Evolutionary conservation across 2,113 vertebrate species (phyloP).

Genomic region (Hypomesus transpacificus): DNA sequence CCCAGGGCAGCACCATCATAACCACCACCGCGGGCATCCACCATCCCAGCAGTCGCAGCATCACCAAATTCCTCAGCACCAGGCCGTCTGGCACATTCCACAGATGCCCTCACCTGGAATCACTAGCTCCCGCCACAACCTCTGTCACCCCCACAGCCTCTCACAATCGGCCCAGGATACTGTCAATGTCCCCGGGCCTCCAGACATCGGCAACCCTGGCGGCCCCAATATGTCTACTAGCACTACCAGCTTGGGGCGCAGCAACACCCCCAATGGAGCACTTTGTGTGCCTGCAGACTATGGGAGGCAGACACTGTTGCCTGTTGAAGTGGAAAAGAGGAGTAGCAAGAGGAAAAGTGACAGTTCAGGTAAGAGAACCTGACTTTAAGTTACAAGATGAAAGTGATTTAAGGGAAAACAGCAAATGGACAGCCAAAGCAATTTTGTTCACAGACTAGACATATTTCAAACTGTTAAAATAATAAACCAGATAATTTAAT

Average conservation of each 20-base stretch:
- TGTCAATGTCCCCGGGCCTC: conserved; percentile 77
- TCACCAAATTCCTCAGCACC: conserved; percentile 77
- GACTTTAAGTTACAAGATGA: neutral
- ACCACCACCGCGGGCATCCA: conserved; percentile 71
- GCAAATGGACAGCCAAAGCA: too few relatives aligned
- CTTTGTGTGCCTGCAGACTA: conserved; percentile 89
- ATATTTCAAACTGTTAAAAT: too few relatives aligned
- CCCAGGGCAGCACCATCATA: conserved; percentile 82
- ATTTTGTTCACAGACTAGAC: too few relatives aligned
- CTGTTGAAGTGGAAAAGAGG: conserved; percentile 91
- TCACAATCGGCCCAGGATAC: conserved; percentile 46
- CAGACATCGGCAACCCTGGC: conserved; percentile 84
- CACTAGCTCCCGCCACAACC: conserved; percentile 74
- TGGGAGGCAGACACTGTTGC: conserved; percentile 88
- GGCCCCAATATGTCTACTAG: conserved; percentile 86
- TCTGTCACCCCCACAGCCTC: conserved; percentile 77
- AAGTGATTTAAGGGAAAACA: neutral
- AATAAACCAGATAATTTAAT: neutral
- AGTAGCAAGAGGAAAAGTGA: conserved; percentile 91
- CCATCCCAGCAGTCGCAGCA: conserved; percentile 80
- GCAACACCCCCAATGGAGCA: conserved; percentile 83
- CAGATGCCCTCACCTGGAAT: conserved; percentile 78
- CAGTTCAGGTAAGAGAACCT: conserved; percentile 85
- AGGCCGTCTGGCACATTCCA: conserved; percentile 88
- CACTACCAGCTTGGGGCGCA: conserved; percentile 81